Evolutionary conservation across 37 sponge, comb jelly and placozoan genomes (phyloP), one percentile per base, ranked within the genome.

Genomic region (Axinella damicornis): DNA sequence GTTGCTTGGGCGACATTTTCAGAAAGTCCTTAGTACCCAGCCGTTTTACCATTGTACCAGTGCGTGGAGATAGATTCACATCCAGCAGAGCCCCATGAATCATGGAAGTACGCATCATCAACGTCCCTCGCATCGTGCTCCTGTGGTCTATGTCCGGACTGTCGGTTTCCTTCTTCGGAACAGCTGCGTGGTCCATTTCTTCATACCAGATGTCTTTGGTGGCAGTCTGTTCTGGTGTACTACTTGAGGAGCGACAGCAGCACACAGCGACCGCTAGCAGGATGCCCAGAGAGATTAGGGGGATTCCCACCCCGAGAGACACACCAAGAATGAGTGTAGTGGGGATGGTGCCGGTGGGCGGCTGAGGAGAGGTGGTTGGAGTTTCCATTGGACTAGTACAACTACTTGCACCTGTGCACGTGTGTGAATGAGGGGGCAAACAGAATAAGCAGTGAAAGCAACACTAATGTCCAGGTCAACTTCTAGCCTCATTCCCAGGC

Each of bases 1-100:
- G 54, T 52, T 87, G 74, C 41, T 87, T 87, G 0, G 87, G 87
- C 1, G 80, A 30, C 54, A 80, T 71, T 1, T 57, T 72, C 4
- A 61, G 52, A 35, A 63, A 83, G 6, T 71, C 61, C 13, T 71
- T 62, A 2, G 73, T 61, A 1, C 36, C 37, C 20, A 83, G 34
- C 25, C 35, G 19, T 20, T 39, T 56, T 16, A 65, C 74, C 25
- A 83, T 2, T 19, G 83, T 73, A 17, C 72, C 58, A 22, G 73
- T 41, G 30, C 72, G 73, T 62, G 83, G 72, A 2, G 73, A 60
- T 5, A 71, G 2, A 53, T 83, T 71, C 2, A 73, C 40, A 54
- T 68, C 81, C 6, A 83, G 65, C 24, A 83, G 60, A 22, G 74
- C 83, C 19, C 39, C 74, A 9, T 58, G 73, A 20, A 52, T 32